Evolutionary conservation across 37 sponge, comb jelly and placozoan genomes (phyloP).

Genomic region (Spongilla lacustris): DNA sequence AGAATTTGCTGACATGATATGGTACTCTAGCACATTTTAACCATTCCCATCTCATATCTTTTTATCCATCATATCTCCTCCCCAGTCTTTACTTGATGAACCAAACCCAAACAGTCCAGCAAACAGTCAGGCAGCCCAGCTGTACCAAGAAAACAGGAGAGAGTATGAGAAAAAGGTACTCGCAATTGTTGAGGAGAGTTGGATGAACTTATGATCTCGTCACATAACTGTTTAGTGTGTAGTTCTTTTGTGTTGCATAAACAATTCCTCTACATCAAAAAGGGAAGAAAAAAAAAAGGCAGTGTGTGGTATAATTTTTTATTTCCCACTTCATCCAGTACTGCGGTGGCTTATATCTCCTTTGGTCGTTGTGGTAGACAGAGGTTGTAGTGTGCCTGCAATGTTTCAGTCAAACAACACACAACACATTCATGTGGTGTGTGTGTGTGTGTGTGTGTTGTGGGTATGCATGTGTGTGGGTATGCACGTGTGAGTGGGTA

Average conservation of each 20-base stretch:
- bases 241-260: not conserved
- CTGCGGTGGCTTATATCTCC: constrained; percentile 11
- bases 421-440: not conserved
- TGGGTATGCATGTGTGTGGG: not conserved
- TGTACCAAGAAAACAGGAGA: constrained; percentile 97
- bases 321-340: not conserved
- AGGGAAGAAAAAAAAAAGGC: not conserved
- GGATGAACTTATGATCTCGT: constrained; percentile 68
- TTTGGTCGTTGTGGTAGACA: constrained; percentile 86
- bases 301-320: not conserved
- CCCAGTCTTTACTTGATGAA: constrained; percentile 95
- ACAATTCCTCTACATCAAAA: not conserved
- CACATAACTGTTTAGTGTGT: not conserved
- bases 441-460: not conserved
- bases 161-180: constrained; percentile 98
- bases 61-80: not conserved
- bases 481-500: not conserved
- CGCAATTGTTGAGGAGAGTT: constrained; percentile 98
- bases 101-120: constrained; percentile 99
- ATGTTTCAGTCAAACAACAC: not conserved
- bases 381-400: constrained; percentile 91
- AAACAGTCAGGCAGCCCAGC: constrained; percentile 99
- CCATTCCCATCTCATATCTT: not conserved
- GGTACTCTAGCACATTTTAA: not conserved
- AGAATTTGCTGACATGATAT: not conserved